phyloP scores from a whole-genome alignment of 2,797 vertebrate genomes.

The Argya squamiceps region DNA sequence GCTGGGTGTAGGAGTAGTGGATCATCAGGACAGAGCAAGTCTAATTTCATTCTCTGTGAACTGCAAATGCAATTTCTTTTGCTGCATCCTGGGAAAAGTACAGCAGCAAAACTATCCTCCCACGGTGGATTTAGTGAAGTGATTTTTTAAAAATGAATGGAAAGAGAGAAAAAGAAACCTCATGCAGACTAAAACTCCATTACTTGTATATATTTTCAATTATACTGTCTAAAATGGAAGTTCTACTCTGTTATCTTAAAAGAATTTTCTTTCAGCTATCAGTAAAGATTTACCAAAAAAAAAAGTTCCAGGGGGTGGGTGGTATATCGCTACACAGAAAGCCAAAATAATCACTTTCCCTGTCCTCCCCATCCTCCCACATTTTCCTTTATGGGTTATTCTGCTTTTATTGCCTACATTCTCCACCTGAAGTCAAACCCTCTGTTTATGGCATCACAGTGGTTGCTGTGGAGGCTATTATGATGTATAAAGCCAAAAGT shows the following conservation, averaged over 20 bases:
- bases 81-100: slow-evolving; percentile 36
- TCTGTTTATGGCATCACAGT: slow-evolving; percentile 48
- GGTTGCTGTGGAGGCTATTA: slow-evolving; percentile 41
- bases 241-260: neutral
- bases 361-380: slow-evolving; percentile 13
- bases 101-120: slow-evolving; percentile 53
- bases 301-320: rapidly evolving
- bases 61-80: slow-evolving; percentile 45
- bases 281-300: neutral
- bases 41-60: slow-evolving; percentile 50
- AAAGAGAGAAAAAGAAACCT: slow-evolving; percentile 3
- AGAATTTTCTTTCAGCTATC: neutral
- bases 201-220: neutral
- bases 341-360: slow-evolving; percentile 33
- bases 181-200: neutral
- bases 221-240: neutral
- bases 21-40: slow-evolving; percentile 31
- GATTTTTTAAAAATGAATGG: slow-evolving; percentile 21
- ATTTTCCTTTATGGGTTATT: slow-evolving; percentile 27
- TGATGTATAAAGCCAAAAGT: neutral
- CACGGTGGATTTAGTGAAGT: slow-evolving; percentile 16
- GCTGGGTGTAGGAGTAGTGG: slow-evolving; percentile 1
- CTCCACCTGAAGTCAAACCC: slow-evolving; percentile 50
- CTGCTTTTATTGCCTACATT: slow-evolving; percentile 41
- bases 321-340: neutral